Conservation (phyloP, 2,797 vertebrate genomes). For the Eulemur albifrons region DNA sequence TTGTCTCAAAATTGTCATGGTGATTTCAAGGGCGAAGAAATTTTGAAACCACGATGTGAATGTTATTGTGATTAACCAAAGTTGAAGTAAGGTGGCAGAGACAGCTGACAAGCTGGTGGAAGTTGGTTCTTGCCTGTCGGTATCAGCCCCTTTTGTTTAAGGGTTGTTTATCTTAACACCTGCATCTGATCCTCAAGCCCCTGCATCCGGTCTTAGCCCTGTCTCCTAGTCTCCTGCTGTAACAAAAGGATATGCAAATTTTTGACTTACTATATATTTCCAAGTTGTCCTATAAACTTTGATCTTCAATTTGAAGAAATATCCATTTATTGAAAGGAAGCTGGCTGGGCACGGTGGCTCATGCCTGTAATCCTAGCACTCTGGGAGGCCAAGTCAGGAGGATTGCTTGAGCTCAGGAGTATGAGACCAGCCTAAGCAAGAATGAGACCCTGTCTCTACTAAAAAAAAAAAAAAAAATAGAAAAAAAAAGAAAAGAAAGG, state of each 20-base stretch:
- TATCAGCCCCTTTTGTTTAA: not conserved
- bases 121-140: not conserved
- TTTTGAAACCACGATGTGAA: not conserved
- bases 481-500: not conserved
- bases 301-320: slow-evolving; percentile 16
- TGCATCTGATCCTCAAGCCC: not conserved
- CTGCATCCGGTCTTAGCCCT: not conserved
- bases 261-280: not conserved
- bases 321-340: not conserved
- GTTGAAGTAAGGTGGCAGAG: not conserved
- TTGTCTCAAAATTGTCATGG: not conserved
- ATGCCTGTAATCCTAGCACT: no score
- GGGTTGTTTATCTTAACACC: not conserved
- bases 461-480: no score
- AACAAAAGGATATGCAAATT: not conserved
- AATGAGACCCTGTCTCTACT: no score
- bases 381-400: no score
- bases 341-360: no score
- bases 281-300: not conserved
- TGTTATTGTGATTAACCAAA: not conserved
- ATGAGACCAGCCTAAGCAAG: no score
- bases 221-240: not conserved
- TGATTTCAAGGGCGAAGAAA: not conserved
- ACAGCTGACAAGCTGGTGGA: not conserved
- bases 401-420: no score